Evolutionary conservation across 2,888 invertebrate genomes (phyloP), one percentile per base, ranked within the genome.

Genomic region (Flabesymbios commensalis): DNA sequence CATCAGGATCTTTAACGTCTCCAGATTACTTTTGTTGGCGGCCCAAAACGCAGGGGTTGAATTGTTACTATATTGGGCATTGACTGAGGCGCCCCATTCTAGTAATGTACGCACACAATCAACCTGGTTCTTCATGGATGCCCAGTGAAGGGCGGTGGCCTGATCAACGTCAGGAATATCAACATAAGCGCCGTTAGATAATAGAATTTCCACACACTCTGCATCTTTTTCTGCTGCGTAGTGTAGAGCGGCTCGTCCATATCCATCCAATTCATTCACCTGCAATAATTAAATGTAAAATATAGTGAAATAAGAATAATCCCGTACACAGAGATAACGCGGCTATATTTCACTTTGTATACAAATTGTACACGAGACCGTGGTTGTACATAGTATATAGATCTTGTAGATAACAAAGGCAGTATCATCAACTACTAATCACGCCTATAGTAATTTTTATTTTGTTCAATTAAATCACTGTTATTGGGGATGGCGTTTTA

Each of bases 61-160:
- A 39, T 69, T 63, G 61, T 79, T 79, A 61, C 65, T 75, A 62
- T 82, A 79, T n/a, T 65, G 36, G 1, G 72, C 73, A 62, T 81
- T 74, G 0, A 77, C 75, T 42, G 71, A 49, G 2, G 81, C 80
- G 10, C 80, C 78, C 36, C 72, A 49, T 55, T 76, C 73, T 3
- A 81, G 69, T 10, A 81, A 66, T 0, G 74, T 29, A 49, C 71
- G 70, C 1, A 78, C 78, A 67, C 78, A 77, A 1, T 62, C 63
- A 14, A 71, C 64, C 47, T 76, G 75, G 66, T 78, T 76, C 67
- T 79, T 80, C 61, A 77, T 80, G n/a, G 78, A 71, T 0, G 81
- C 80, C 81, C 80, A 82, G 69, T 82, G 81, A 3, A 82, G 68
- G 0, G 81, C 74, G 1, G 80, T 80, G 70, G 78, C 78, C 5